Base-by-base conservation (phyloP, 2,113 vertebrate species). In the Crypturellus undulatus region DNA sequence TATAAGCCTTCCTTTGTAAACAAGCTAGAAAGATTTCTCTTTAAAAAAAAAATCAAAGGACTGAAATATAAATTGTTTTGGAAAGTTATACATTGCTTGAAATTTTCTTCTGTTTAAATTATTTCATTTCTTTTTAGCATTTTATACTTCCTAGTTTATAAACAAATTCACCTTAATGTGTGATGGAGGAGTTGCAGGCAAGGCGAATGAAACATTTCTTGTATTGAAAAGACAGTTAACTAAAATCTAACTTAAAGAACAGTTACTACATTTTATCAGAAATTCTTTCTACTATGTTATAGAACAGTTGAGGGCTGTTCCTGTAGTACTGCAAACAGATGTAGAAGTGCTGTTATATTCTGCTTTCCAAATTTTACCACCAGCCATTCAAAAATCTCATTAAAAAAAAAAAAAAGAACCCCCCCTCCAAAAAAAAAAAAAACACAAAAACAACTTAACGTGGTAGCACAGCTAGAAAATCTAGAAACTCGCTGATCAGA, bases 201-300 rank as follows among this genome's bases (percentile, higher is more conserved):
- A 90, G 26, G 30, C 2, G 0, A 79, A 90, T 0, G 1, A 54
- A 80, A 8, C 20, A 22, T 20, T 91, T 91, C 40, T 77, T 59
- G 70, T 0, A 70, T 4, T 0, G 0, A 32, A 36, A 58, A 67
- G 2, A 3, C 26, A 26, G 30, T 49, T 12, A 59, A 54, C 24
- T n/a, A 45, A 34, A 32, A 67, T 75, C 15, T 38, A 40, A 75
- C 32, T 69, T 78, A 64, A 59, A 47, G 15, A 21, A 78, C 3
- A 72, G n/a, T 25, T 68, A 79, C 7, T 38, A 13, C 8, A 32
- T 47, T 47, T 75, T 59, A 65, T 2, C 4, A 1, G 43, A 78
- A 87, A 89, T 43, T 52, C 34, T 18, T 88, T 86, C 26, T 16
- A 22, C 49, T 68, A 3, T 3, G 40, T 34, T 54, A 20, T 30